phyloP scores from a whole-genome alignment of 1,140 invertebrate genomes.

The Trachymyrmex septentrionalis region DNA sequence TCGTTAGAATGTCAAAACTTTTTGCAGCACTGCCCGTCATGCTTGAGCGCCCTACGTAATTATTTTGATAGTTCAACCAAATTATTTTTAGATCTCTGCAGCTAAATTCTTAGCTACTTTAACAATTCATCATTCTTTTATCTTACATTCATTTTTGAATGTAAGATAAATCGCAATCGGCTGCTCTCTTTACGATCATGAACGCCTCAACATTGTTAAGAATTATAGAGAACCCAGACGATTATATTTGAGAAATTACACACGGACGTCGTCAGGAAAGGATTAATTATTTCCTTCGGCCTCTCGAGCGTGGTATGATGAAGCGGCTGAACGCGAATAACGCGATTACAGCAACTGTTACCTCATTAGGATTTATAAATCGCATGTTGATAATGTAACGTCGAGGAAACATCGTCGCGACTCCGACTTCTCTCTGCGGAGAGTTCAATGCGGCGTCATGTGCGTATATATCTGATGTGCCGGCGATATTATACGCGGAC shows the following conservation, averaged over 20 bases:
- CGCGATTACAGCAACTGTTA: conserved; percentile 54
- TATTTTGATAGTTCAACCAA: too few species aligned
- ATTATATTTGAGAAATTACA: not conserved
- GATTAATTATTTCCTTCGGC: conserved; percentile 19
- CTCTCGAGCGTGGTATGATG: not conserved
- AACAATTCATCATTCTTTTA: too few species aligned
- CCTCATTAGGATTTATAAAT: conserved; percentile 54
- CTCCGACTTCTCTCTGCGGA: not conserved
- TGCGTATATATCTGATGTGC: conserved; percentile 30
- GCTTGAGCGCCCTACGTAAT: too few species aligned
- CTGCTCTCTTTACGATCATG: not conserved
- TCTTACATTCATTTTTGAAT: not conserved
- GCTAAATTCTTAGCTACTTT: too few species aligned
- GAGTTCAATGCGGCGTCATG: conserved; percentile 57
- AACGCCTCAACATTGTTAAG: not conserved
- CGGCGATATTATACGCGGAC: conserved; percentile 41
- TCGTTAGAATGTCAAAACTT: too few species aligned
- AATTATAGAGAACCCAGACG: not conserved
- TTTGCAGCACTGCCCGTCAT: too few species aligned
- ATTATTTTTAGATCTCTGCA: too few species aligned
- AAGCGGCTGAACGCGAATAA: not conserved
- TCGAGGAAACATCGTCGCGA: conserved; percentile 4
- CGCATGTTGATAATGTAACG: conserved; percentile 7
- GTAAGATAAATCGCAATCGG: not conserved
- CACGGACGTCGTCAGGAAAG: not conserved